Evolutionary conservation across 2,113 vertebrate genomes (phyloP).

Genomic region (Astur gentilis): DNA sequence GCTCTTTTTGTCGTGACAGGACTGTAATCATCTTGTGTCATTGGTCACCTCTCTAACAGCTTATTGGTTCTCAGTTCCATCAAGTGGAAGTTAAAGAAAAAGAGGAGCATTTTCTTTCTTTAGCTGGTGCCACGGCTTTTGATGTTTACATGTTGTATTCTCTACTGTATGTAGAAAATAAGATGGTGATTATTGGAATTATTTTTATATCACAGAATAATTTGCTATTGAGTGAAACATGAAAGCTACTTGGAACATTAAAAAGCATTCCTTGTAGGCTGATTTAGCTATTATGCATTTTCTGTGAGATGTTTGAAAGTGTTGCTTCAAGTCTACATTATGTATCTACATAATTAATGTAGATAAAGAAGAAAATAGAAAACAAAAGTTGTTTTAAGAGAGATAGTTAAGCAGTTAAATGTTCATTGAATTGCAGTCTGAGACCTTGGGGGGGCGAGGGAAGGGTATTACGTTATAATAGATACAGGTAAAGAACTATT

Average conservation of each 20-base stretch:
- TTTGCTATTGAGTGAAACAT: conserved; percentile 27
- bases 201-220: conserved; percentile 50
- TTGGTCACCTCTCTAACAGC: conserved; percentile 52
- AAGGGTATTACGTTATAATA: conserved; percentile 37
- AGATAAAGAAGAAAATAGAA: conserved; percentile 14
- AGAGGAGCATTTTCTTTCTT: neutral
- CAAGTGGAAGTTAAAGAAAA: conserved; percentile 28
- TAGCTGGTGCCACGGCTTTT: neutral
- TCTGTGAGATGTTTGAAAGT: neutral
- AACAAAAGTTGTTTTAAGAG: neutral
- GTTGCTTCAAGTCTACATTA: neutral
- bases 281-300: conserved; percentile 29
- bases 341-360: neutral
- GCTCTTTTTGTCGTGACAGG: conserved; percentile 59
- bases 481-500: conserved; percentile 52
- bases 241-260: conserved; percentile 40
- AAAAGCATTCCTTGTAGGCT: conserved; percentile 7
- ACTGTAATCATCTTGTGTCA: conserved; percentile 65
- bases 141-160: neutral
- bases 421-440: neutral
- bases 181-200: conserved; percentile 39
- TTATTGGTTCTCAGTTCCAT: conserved; percentile 11
- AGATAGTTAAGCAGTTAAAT: neutral
- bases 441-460: neutral
- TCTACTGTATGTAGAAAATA: conserved; percentile 20